Evolutionary conservation across 2,888 invertebrate genomes (phyloP).

Genomic region (Ennomos fuscantarius): DNA sequence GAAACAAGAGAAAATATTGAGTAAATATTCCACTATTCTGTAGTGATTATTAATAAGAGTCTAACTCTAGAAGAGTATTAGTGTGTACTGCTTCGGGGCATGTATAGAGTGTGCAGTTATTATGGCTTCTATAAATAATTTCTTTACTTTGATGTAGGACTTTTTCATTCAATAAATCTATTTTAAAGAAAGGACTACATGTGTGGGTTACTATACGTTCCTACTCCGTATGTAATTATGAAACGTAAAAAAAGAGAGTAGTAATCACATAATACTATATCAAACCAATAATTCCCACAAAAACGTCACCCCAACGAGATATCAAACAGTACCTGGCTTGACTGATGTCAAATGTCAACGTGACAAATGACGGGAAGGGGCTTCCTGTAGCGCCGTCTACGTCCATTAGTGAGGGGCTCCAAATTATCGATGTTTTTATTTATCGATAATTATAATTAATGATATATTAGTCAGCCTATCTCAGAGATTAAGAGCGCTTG

Average conservation of each 20-base stretch:
- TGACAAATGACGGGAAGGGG: conserved; percentile 76
- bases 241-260: background rate
- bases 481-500: conserved; percentile 52
- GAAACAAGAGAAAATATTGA: too few relatives aligned
- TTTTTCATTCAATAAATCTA: too few relatives aligned
- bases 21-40: too few relatives aligned
- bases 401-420: conserved; percentile 63
- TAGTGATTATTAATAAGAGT: too few relatives aligned
- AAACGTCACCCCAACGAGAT: conserved; percentile 47
- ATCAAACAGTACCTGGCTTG: conserved; percentile 60
- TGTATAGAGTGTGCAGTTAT: too few relatives aligned
- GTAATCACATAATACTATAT: too few relatives aligned
- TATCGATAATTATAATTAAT: conserved; percentile 68
- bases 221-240: background rate
- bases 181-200: too few relatives aligned
- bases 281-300: conserved; percentile 5
- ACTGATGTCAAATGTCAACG: conserved; percentile 81
- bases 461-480: conserved; percentile 48
- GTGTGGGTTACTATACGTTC: background rate
- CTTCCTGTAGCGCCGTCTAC: conserved; percentile 75
- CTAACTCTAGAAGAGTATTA: too few relatives aligned
- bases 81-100: too few relatives aligned
- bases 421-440: conserved; percentile 59
- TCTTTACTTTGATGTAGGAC: too few relatives aligned
- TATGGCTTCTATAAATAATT: too few relatives aligned